Evolutionary conservation across 1,140 invertebrate species (phyloP), one percentile per base, ranked within the genome.

Genomic region (Eurosta solidaginis): DNA sequence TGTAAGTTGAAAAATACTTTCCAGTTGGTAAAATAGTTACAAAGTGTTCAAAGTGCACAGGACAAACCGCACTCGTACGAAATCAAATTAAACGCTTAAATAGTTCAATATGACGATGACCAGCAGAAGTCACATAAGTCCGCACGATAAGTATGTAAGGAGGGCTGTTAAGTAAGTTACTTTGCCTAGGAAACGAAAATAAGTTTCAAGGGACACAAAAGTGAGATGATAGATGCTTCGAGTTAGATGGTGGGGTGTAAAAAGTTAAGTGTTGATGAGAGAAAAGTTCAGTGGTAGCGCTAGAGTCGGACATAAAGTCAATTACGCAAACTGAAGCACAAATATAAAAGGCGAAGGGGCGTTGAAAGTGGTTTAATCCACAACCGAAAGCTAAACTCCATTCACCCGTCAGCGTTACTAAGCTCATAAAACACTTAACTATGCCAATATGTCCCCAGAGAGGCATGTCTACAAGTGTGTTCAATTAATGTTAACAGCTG

Each of bases 341-440:
- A 33, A 14, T 29, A 17, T 2, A 14, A 14, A 17, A 29, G 27
- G 52, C 14, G n/a, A n/a, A n/a, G n/a, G n/a, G n/a, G n/a, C n/a
- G n/a, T n/a, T n/a, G n/a, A n/a, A n/a, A n/a, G n/a, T 29, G 33
- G 33, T 25, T 36, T 10, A 2, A 54, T 25, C 17, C 50, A 25
- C 4, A 52, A 52, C 49, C 2, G 25, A 25, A 40, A 52, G 20
- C 44, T 9, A 9, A 17, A 22, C 73, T 7, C 0, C 27, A 0
- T 1, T 3, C 29, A 17, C 0, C 59, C 10, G 44, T 5, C 44
- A 25, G 42, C 40, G 20, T 44, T 29, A 20, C 17, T 47, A 49
- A 78, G 77, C 73, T 78, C 59, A 78, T 78, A 73, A 78, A 73
- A 68, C 77, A 78, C 77, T 78, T 78, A 78, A 78, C 59, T 78